Evolutionary conservation across 2,888 invertebrate genomes (phyloP), one percentile per base, ranked within the genome.

Genomic region (Stictocephala bisonia): DNA sequence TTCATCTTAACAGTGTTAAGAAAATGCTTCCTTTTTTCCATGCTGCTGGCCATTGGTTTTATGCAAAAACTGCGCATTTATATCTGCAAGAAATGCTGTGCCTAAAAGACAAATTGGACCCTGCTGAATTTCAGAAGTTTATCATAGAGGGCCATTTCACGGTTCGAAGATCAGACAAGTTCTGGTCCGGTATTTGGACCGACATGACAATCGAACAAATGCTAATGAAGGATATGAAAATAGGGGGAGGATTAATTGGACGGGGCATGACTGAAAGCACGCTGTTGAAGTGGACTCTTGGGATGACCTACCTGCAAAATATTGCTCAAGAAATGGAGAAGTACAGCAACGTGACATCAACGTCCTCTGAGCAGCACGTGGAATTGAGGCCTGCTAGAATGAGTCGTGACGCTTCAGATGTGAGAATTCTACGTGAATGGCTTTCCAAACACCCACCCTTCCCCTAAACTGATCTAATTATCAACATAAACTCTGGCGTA

Each of bases 131-230:
- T 31, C 44, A 75, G 44, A 13, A 9, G 18, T 70, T 67, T 22
- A 40, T 64, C 15, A 58, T 22, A n/a, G 41, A 72, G 64, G 66
- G 74, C 15, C 64, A 31, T 40, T 77, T 75, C 35, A 67, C 73
- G 7, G 35, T 75, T 48, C 29, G 75, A 31, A n/a, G 76, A 11
- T 50, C 60, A 20, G 51, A 74, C n/a, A 44, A 71, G 22, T 73
- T 64, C 40, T 75, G 53, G 64, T 58, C 35, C 53, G 75, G 74
- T 7, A 51, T 24, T n/a, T 73, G 66, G 58, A 64, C 69, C 9
- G 73, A 76, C 53, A 73, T 75, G 74, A 79, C 76, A 13, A 82
- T 82, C 56, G 83, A 83, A 71, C 81, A 82, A 73, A 71, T 71
- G 1, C 58, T 82, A 4, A 82, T 81, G 79, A 60, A 78, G 58